Evolutionary conservation across 2,888 invertebrate genomes (phyloP), one percentile per base, ranked within the genome.

Genomic region (Eubasilissa splendida): DNA sequence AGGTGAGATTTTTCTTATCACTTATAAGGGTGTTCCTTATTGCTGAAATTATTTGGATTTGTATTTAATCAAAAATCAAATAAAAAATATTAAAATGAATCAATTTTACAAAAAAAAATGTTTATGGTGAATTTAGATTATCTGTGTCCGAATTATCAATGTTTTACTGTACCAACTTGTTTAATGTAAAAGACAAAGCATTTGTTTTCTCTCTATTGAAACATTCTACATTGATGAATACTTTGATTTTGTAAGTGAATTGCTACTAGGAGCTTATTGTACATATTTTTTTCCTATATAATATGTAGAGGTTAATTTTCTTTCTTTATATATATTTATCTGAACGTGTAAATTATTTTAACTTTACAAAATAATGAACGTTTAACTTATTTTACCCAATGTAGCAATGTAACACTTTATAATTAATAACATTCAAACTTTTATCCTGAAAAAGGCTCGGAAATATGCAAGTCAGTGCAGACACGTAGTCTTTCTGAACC

Each of bases 231-330:
- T 63, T 60, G 52, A 12, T 14, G 60, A 52, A 52, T 60, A 59
- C 58, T 76, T 59, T 65, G 14, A 63, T 65, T 31, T 54, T 53
- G 54, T 22, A n/a, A 50, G 52, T 59, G 42, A 68, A 33, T 12
- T 71, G 56, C 76, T 56, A 3, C 54, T 77, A 14, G 60, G 53
- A 66, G 76, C 76, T 77, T 77, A 14, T 12, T 77, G 66, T 66
- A 77, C 50, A 77, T 66, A 77, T 60, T 52, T 76, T 76, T 76
- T 63, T 12, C 7, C 42, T 42, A 42, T 42, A 42, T 42, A 42
- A 42, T 59, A 59, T 76, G 58, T 76, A 63, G 76, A 52, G 50
- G 9, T 50, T 50, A 68, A 68, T 68, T 50, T 42, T 14, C 50
- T 50, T 50, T 50, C 50, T 50, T 50, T 50, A 68, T 50, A 68